phyloP scores from a whole-genome alignment of 1,140 invertebrate genomes.

The Apis cerana region DNA sequence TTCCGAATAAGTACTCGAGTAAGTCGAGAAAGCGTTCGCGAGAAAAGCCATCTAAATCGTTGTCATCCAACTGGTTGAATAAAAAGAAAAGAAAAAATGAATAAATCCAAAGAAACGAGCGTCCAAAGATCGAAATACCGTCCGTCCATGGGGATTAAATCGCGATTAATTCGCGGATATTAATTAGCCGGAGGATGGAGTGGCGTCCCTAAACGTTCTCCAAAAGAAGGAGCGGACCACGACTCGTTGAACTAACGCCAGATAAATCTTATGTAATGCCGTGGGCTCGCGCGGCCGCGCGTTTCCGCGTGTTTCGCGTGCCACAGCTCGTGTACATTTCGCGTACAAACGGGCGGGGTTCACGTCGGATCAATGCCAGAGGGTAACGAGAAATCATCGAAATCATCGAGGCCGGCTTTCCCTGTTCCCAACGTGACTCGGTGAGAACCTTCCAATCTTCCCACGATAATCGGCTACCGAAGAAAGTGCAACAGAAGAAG shows the following conservation, averaged over 20 bases:
- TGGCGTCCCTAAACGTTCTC: conserved; percentile 10
- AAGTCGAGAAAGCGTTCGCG: too few relatives aligned
- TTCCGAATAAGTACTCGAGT: too few relatives aligned
- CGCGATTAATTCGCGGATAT: conserved; percentile 32
- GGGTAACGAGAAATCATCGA: conserved; percentile 40
- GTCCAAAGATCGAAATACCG: conserved; percentile 13
- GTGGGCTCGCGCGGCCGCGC: not conserved
- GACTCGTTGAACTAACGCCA: conserved; percentile 49
- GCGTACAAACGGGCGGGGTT: not conserved
- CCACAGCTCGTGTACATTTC: not conserved
- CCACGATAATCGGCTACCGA: conserved; percentile 50
- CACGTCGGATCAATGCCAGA: conserved; percentile 31
- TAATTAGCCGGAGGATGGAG: conserved; percentile 22
- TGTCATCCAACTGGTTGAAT: too few relatives aligned
- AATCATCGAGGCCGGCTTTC: conserved; percentile 21
- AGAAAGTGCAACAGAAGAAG: conserved; percentile 28
- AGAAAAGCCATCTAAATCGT: not conserved
- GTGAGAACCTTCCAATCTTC: conserved; percentile 37
- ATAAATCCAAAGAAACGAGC: not conserved
- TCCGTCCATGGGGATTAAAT: conserved; percentile 28
- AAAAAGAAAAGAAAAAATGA: not conserved
- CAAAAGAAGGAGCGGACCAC: conserved; percentile 4
- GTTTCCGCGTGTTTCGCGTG: conserved; percentile 47
- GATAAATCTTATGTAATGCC: conserved; percentile 47
- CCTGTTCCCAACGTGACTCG: not conserved